These are phyloP conservation scores for Chironomus tepperi DNA, from an alignment of 1,140 invertebrate genomes.

Conservation along the genomic window DNA sequence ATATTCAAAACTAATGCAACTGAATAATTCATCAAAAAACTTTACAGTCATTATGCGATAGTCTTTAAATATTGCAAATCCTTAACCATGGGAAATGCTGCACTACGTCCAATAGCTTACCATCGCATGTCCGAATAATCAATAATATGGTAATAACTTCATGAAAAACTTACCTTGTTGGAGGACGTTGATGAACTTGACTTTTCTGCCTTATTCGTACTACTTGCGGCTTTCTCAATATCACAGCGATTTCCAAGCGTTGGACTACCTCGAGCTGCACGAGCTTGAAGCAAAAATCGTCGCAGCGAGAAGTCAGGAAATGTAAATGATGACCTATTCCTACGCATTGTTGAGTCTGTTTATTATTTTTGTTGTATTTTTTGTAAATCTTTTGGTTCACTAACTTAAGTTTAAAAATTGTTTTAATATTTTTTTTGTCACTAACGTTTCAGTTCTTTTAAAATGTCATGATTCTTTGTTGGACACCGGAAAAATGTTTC, in stretches of 20 bases:
- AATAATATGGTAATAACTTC: too few species aligned
- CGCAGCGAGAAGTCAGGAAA: constrained; percentile 26
- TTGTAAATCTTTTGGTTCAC: neutral
- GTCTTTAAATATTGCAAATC: neutral
- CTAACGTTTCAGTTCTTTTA: neutral
- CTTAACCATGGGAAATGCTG: neutral
- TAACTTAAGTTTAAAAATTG: neutral
- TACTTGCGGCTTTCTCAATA: constrained; percentile 25
- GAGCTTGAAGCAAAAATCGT: constrained; percentile 26
- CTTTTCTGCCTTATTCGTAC: constrained; percentile 24
- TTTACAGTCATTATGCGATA: too few species aligned
- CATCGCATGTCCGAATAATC: too few species aligned
- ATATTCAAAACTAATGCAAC: too few species aligned
- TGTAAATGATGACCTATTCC: constrained; percentile 5
- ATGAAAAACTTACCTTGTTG: neutral
- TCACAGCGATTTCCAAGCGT: constrained; percentile 24
- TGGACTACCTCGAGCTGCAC: constrained; percentile 25
- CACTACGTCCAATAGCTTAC: too few species aligned
- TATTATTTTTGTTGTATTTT: neutral
- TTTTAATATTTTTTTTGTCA: neutral
- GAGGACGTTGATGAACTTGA: neutral
- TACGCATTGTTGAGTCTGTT: constrained; percentile 2
- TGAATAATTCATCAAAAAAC: too few species aligned
- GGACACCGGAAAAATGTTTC: too few species aligned
- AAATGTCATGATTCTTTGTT: neutral